These are phyloP conservation scores for Channa argus DNA, from an alignment of 2,113 vertebrate species.

Conservation along the genomic window DNA sequence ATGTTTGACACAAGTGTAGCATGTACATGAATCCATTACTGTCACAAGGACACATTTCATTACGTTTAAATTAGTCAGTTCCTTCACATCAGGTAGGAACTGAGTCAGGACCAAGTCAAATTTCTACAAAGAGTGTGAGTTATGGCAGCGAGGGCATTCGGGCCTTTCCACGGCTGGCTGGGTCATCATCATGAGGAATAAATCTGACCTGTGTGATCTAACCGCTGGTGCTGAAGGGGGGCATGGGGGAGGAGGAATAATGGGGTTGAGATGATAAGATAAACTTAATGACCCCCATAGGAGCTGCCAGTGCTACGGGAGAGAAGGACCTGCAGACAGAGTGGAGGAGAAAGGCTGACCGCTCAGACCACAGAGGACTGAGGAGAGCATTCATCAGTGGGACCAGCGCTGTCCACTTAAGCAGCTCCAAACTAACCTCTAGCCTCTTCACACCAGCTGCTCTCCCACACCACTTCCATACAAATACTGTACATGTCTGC, in stretches of 20 bases:
- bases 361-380: slow-evolving; percentile 40
- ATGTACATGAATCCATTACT: no score
- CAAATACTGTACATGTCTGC: background rate
- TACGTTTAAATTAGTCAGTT: background rate
- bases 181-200: slow-evolving; percentile 22
- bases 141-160: slow-evolving; percentile 8
- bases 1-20: no score
- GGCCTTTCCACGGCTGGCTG: slow-evolving; percentile 7
- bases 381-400: slow-evolving; percentile 42
- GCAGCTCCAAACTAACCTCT: slow-evolving; percentile 40
- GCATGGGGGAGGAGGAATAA: slow-evolving; percentile 62
- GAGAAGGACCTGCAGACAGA: slow-evolving; percentile 16
- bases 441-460: slow-evolving; percentile 47
- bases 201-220: slow-evolving; percentile 43
- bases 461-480: slow-evolving; percentile 31
- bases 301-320: slow-evolving; percentile 51
- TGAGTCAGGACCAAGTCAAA: slow-evolving; percentile 6
- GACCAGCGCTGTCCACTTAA: slow-evolving; percentile 54
- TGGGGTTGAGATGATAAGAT: slow-evolving; percentile 56
- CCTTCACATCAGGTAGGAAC: background rate
- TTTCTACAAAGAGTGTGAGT: background rate
- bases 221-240: slow-evolving; percentile 37
- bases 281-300: slow-evolving; percentile 62
- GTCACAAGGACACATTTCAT: no score
- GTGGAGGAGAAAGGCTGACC: slow-evolving; percentile 29